A percentile compares a stretch with the other conserved stretches of the same genome.
These are phyloP conservation scores for Platyrinchus mystaceus DNA, from an alignment of 2,797 vertebrate species.

Conservation along the genomic window DNA sequence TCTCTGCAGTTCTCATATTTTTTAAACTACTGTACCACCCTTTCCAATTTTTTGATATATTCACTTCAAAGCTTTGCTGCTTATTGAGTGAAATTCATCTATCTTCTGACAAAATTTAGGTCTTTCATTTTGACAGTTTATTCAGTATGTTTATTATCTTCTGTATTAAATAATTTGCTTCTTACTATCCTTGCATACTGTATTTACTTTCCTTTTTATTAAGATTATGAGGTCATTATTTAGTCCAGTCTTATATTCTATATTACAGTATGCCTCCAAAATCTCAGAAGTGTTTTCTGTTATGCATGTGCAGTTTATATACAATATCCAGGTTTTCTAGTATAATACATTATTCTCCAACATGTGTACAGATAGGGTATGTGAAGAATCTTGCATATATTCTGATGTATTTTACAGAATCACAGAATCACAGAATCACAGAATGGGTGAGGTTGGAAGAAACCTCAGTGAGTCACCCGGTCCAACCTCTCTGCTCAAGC, in stretches of 20 bases:
- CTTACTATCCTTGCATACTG: neutral
- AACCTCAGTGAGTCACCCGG: too few species aligned
- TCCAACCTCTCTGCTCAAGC: neutral
- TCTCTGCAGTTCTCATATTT: neutral
- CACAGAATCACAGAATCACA: neutral
- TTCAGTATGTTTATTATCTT: neutral
- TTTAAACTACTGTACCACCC: neutral
- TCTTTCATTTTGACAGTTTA: neutral
- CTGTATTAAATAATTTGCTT: neutral
- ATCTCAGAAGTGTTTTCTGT: neutral
- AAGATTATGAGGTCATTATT: neutral
- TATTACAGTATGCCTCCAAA: neutral
- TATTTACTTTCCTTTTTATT: neutral
- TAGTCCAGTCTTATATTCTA: neutral
- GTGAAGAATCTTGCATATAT: neutral
- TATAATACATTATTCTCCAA: neutral
- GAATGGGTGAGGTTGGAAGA: neutral
- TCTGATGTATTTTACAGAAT: neutral
- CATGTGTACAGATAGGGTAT: neutral
- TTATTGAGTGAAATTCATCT: constrained; percentile 2
- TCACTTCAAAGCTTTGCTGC: neutral
- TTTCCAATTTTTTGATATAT: constrained; percentile 5
- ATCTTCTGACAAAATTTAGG: neutral
- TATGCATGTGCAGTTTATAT: accelerated
- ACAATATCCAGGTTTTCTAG: neutral